Base-by-base conservation (phyloP, 2,888 invertebrate genomes). In the Branchellion lobata region DNA sequence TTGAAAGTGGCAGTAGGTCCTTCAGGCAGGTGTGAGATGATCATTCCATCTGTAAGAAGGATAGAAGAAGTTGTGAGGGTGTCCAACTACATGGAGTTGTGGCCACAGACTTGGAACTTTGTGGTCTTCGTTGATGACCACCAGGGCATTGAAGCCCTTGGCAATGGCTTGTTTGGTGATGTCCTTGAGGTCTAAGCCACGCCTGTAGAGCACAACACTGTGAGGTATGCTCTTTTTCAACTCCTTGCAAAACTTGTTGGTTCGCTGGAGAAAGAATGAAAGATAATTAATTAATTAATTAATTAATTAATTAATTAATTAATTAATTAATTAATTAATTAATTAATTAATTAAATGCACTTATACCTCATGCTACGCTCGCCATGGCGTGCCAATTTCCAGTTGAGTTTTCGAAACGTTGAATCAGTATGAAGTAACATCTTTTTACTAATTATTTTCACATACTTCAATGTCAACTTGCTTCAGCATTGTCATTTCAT, bases 1-100 rank as follows among this genome's bases (percentile, higher is more conserved):
- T 94, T 93, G 87, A 98, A 99, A 87, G 95, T 94, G 24, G 96
- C 95, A 0, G 99, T 98, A 0, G 99, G 99, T 0, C 99, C 99
- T 83, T 94, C 92, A 0, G 99, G 99, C 81, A 99, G 89, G 89
- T 99, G 98, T 81, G 95, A 92, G 1, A 99, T 89, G 27, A 98
- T 89, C 86, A 99, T 90, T 1, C 95, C 97, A 89, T 96, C 94
- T 91, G 82, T 47, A 65, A 31, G 61, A 57, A 57, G 21, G 61
- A 18, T 18, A 57, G 24, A 5, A 57, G 24, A 40, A 14, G 40
- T 18, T 14, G 24, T 8, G 24, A 57, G 61, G 61, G 21, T 57
- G 61, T 57, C 11, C 47, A 47, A 14, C 18, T 47, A 14, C 29
- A 68, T 3, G 27, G 34, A 69, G 69, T 65, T 78, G 68, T 65